Conservation (phyloP, 2,888 invertebrate species). For the Drosophila vallismaia region DNA sequence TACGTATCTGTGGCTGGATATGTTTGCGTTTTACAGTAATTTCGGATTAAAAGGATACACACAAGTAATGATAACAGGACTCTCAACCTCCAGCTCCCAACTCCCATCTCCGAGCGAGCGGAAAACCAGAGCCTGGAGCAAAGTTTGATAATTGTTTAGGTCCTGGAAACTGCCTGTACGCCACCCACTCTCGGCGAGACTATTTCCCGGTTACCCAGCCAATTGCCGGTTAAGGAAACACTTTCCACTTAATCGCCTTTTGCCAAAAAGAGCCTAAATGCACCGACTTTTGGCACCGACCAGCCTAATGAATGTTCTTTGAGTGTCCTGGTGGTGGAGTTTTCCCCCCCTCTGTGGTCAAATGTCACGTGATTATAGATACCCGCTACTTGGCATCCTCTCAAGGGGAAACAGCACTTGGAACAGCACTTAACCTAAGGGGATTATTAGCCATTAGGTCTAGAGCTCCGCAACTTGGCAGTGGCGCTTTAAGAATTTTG, state of each 20-base stretch:
- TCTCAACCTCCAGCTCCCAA: background rate
- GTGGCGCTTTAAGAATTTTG: no score
- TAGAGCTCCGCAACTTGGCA: no score
- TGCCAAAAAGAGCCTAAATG: background rate
- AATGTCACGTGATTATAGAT: no score
- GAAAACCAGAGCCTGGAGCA: background rate
- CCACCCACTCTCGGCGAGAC: background rate
- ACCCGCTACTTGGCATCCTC: no score
- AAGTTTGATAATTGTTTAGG: constrained; percentile 9
- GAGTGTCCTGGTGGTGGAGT: no score
- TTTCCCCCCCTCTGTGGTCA: no score
- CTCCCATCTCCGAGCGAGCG: background rate
- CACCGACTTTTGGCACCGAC: background rate
- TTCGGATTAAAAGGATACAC: constrained; percentile 5
- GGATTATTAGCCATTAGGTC: no score
- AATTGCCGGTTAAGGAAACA: constrained; percentile 9
- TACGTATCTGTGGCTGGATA: constrained; percentile 5
- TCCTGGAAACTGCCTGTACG: background rate
- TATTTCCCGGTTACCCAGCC: background rate
- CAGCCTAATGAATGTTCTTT: no score
- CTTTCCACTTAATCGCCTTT: constrained; percentile 4
- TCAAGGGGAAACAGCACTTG: no score
- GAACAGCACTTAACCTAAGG: no score
- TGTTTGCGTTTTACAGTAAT: constrained; percentile 3
- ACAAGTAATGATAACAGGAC: constrained; percentile 4